These are phyloP conservation scores for Oriolus oriolus DNA, from an alignment of 2,113 vertebrate genomes.

Conservation along the genomic window DNA sequence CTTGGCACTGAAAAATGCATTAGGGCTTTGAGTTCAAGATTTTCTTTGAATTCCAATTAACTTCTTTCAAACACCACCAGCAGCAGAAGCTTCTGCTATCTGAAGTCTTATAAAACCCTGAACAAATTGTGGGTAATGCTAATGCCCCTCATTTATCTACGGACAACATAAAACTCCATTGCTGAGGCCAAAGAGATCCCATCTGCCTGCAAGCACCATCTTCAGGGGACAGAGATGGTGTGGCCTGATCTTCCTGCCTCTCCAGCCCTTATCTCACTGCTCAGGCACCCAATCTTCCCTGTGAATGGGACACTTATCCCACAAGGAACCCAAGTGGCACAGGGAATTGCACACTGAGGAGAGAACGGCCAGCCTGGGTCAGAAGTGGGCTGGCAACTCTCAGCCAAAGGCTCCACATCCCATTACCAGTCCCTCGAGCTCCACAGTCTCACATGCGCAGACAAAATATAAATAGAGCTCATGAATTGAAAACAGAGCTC, in stretches of 20 bases:
- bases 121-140: neutral
- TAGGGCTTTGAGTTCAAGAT: neutral
- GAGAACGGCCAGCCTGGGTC: neutral
- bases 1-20: neutral
- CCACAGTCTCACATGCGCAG: neutral
- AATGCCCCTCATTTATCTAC: neutral
- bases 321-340: neutral
- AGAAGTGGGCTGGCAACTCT: neutral
- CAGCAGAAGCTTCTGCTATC: neutral
- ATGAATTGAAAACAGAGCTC: conserved; percentile 37
- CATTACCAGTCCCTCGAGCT: neutral
- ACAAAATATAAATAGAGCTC: conserved; percentile 50
- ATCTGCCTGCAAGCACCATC: neutral
- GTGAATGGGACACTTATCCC: neutral
- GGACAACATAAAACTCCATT: neutral
- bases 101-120: neutral
- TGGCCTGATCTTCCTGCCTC: neutral
- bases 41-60: neutral
- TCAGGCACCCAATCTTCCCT: neutral
- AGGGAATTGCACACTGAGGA: neutral
- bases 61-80: neutral
- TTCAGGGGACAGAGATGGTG: neutral
- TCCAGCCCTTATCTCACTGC: neutral
- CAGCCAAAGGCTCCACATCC: neutral
- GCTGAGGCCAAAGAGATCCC: neutral